Evolutionary conservation across 2,888 invertebrate species (phyloP).

Genomic region (Hirtodrosophila alboralis): DNA sequence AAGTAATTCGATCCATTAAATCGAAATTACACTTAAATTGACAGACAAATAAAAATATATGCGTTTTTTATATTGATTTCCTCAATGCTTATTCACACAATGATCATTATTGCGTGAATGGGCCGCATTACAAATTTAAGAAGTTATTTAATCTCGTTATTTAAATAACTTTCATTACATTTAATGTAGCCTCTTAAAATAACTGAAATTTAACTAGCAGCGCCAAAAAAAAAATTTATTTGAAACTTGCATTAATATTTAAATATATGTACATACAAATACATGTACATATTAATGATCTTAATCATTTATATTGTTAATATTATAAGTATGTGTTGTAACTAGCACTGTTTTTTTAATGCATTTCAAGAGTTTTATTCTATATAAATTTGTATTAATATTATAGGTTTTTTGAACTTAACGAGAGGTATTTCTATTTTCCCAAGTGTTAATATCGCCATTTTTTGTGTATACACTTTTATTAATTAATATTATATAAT

Average conservation of each 20-base stretch:
- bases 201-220: conserved; percentile 38
- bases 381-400: conserved; percentile 56
- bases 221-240: conserved; percentile 15
- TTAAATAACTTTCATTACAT: conserved; percentile 41
- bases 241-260: conserved; percentile 30
- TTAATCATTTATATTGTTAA: conserved; percentile 29
- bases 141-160: no score
- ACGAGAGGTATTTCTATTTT: conserved; percentile 85
- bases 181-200: conserved; percentile 43
- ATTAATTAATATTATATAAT: conserved; percentile 37
- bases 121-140: no score
- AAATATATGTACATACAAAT: conserved; percentile 27
- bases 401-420: conserved; percentile 83
- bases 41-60: no score
- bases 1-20: no score
- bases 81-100: no score
- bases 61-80: no score
- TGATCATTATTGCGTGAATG: no score
- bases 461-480: conserved; percentile 45
- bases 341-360: conserved; percentile 12
- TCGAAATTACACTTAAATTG: no score
- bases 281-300: conserved; percentile 20
- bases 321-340: conserved; percentile 21
- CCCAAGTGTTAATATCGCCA: conserved; percentile 81
- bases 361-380: conserved; percentile 17